A percentile compares a stretch with the other conserved stretches of the same genome.
Evolutionary conservation across 2,113 vertebrate genomes (phyloP).

Genomic region (Canis aureus): DNA sequence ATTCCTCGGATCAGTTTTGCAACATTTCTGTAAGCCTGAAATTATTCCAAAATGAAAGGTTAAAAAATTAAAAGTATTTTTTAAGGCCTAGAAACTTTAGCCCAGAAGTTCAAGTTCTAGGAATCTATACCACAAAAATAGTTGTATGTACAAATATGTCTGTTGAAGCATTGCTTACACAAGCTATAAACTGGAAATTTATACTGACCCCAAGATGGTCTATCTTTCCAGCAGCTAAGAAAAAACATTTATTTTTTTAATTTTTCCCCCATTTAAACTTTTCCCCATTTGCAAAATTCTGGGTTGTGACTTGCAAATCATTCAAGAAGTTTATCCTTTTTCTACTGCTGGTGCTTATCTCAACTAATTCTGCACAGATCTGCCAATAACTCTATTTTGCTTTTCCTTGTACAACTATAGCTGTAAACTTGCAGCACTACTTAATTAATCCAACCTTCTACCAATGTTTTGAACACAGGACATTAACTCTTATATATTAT

Average conservation of each 20-base stretch:
- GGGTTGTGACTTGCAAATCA: background rate
- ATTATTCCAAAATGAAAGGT: constrained; percentile 14
- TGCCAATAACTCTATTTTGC: background rate
- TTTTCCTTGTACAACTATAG: background rate
- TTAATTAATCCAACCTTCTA: constrained; percentile 50
- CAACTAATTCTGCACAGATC: background rate
- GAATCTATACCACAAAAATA: background rate
- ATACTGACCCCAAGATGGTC: background rate
- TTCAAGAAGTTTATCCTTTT: background rate
- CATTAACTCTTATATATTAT: constrained; percentile 16
- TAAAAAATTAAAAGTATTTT: background rate
- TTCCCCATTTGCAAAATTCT: background rate
- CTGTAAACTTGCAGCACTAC: background rate
- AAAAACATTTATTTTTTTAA: background rate
- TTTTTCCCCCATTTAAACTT: background rate
- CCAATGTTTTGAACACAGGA: background rate
- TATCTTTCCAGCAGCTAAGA: background rate
- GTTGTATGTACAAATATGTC: background rate
- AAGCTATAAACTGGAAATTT: background rate
- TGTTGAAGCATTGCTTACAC: background rate
- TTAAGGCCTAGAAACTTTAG: background rate
- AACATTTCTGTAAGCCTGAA: background rate
- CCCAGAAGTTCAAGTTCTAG: constrained; percentile 3
- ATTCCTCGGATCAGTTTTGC: background rate
- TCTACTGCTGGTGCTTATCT: background rate